A percentile compares a stretch with the other conserved stretches of the same genome.
Conservation (phyloP, 2,888 invertebrate genomes). For the Lithophane socia region DNA sequence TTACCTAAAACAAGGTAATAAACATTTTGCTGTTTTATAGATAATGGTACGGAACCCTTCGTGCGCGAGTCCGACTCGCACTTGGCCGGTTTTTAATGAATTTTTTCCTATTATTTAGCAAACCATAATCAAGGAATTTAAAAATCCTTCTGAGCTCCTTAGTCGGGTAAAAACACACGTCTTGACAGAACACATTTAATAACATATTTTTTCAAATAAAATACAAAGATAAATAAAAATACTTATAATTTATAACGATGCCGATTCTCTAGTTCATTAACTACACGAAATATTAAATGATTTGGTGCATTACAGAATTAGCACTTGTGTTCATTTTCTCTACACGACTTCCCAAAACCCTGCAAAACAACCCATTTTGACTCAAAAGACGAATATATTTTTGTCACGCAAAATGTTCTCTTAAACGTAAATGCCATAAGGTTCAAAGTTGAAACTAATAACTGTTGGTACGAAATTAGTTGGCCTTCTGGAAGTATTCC, state of each 20-base stretch:
- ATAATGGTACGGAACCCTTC: too few species aligned
- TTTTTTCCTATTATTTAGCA: too few species aligned
- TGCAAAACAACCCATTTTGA: neutral
- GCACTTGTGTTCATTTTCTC: neutral
- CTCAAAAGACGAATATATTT: constrained; percentile 2
- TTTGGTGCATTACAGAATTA: neutral
- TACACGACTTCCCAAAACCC: constrained; percentile 12
- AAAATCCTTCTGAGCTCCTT: neutral
- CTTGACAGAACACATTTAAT: neutral
- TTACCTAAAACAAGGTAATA: too few species aligned
- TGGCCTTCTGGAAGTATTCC: constrained; percentile 94
- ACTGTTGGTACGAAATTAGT: constrained; percentile 67
- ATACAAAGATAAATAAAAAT: neutral
- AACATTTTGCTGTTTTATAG: too few species aligned
- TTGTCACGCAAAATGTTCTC: constrained; percentile 38
- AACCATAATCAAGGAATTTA: too few species aligned
- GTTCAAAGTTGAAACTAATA: constrained; percentile 33
- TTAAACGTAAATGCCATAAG: constrained; percentile 60
- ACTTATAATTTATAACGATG: constrained; percentile 9
- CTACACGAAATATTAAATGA: neutral
- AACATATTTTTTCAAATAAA: neutral
- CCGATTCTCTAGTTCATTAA: neutral
- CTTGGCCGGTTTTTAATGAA: too few species aligned
- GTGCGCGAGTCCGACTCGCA: too few species aligned
- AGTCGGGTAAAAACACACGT: neutral